These are phyloP conservation scores for Callosobruchus maculatus DNA, from an alignment of 2,888 invertebrate genomes.

Conservation along the genomic window DNA sequence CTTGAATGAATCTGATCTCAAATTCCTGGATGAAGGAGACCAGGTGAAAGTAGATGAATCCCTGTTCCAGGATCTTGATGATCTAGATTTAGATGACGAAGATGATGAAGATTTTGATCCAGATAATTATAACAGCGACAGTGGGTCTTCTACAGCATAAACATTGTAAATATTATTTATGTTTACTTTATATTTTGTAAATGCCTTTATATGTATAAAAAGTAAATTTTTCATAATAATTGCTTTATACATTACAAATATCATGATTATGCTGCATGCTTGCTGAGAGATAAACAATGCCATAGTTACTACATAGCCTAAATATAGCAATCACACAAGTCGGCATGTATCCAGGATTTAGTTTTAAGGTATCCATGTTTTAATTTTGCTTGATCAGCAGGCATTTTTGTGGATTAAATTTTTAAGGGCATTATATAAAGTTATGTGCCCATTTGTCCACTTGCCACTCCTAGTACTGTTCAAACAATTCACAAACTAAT, in stretches of 20 bases:
- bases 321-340: too few relatives aligned
- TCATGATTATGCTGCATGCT: too few relatives aligned
- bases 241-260: background rate
- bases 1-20: slow-evolving; percentile 93
- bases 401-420: too few relatives aligned
- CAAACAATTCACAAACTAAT: too few relatives aligned
- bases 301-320: too few relatives aligned
- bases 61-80: slow-evolving; percentile 85
- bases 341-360: too few relatives aligned
- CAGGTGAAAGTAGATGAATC: slow-evolving; percentile 91
- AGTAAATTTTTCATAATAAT: background rate
- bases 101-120: slow-evolving; percentile 63
- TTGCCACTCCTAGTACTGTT: too few relatives aligned
- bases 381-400: too few relatives aligned
- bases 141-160: background rate
- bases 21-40: slow-evolving; percentile 86
- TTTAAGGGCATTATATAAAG: too few relatives aligned
- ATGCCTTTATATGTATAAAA: background rate
- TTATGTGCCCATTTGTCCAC: too few relatives aligned
- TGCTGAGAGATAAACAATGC: too few relatives aligned
- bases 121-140: slow-evolving; percentile 34
- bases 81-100: slow-evolving; percentile 70
- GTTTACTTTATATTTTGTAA: background rate
- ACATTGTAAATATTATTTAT: background rate
- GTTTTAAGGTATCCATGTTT: too few relatives aligned